phyloP scores from a whole-genome alignment of 1,140 invertebrate species.

The Drosophila hydei region DNA sequence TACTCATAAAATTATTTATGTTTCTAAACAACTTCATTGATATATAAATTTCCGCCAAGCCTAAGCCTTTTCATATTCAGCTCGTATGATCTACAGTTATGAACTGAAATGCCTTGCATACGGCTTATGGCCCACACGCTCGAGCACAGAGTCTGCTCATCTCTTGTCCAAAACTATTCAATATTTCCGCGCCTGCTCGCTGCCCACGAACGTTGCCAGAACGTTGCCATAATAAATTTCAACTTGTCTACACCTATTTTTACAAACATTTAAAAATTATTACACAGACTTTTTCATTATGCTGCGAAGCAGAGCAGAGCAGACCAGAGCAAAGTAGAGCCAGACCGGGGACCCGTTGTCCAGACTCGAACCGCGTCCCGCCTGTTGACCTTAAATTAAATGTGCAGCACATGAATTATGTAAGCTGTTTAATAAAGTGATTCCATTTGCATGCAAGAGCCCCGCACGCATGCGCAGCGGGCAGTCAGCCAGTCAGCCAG shows the following conservation, averaged over 20 bases:
- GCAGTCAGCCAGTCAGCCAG: constrained; percentile 43
- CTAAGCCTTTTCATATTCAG: too few relatives aligned
- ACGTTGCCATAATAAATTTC: constrained; percentile 78
- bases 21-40: too few relatives aligned
- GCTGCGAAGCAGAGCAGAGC: constrained; percentile 28
- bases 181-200: constrained; percentile 45
- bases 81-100: constrained; percentile 20
- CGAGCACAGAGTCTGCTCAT: constrained; percentile 33
- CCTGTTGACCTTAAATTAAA: constrained; percentile 83
- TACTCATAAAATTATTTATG: too few relatives aligned
- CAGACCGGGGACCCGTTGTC: constrained; percentile 17
- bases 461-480: constrained; percentile 79
- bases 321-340: background rate
- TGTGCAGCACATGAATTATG: constrained; percentile 83
- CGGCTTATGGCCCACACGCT: constrained; percentile 15
- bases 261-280: constrained; percentile 83
- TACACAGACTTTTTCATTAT: constrained; percentile 81
- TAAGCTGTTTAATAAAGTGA: constrained; percentile 84
- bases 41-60: too few relatives aligned
- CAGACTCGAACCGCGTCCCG: constrained; percentile 23
- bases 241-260: constrained; percentile 83
- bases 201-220: constrained; percentile 46
- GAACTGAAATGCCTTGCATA: constrained; percentile 22
- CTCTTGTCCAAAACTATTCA: constrained; percentile 43
- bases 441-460: constrained; percentile 83